phyloP scores from a whole-genome alignment of 2,797 vertebrate genomes.

The Taeniopygia guttata region DNA sequence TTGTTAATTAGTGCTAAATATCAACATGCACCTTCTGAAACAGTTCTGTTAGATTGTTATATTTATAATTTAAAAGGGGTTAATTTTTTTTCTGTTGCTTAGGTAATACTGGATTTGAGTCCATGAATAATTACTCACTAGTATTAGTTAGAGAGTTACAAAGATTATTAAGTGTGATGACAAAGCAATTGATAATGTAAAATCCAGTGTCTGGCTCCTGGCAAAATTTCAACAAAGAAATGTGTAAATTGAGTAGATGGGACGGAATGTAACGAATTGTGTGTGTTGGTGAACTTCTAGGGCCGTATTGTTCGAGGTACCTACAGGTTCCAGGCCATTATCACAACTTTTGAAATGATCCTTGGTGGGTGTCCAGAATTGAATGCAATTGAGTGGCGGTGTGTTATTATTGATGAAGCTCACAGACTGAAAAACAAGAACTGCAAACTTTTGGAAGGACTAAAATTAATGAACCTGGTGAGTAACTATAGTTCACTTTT shows the following conservation, averaged over 20 bases:
- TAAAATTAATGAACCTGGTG: constrained; percentile 98
- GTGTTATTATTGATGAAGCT: constrained; percentile 97
- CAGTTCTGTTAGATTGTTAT: neutral
- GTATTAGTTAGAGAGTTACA: neutral
- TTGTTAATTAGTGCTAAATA: neutral
- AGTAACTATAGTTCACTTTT: constrained; percentile 7
- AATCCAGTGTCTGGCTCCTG: neutral
- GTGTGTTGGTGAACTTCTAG: constrained; percentile 70
- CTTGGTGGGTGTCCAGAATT: constrained; percentile 95
- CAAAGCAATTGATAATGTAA: neutral
- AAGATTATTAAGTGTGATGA: neutral
- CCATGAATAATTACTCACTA: neutral
- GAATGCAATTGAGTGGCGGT: constrained; percentile 97
- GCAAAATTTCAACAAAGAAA: neutral
- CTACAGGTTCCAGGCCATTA: constrained; percentile 94
- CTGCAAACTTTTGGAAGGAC: constrained; percentile 96
- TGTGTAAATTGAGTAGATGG: neutral
- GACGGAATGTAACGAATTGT: neutral
- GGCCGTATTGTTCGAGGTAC: constrained; percentile 87
- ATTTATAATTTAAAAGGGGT: neutral
- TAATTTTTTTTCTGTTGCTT: neutral
- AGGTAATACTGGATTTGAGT: neutral
- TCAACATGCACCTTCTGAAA: neutral
- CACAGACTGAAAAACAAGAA: constrained; percentile 99
- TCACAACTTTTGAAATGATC: constrained; percentile 99